These are phyloP conservation scores for Linepithema humile DNA, from an alignment of 1,140 invertebrate genomes.

Conservation along the genomic window DNA sequence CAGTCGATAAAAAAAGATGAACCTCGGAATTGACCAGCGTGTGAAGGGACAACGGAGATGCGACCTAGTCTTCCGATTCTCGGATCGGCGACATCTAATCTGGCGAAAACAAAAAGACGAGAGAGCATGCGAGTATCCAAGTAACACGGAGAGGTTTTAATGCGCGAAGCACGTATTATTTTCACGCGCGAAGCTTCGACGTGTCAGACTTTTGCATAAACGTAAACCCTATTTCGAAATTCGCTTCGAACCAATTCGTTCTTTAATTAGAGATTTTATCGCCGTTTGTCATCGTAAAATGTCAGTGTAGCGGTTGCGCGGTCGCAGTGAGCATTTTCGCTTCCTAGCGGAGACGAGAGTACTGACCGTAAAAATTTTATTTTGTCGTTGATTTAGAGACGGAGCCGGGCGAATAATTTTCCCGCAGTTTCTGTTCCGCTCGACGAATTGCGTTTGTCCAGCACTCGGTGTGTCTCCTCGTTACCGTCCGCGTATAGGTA, in stretches of 20 bases:
- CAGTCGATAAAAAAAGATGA: slow-evolving; percentile 3
- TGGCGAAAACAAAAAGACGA: neutral
- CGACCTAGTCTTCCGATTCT: neutral
- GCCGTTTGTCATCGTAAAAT: neutral
- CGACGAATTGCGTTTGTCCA: slow-evolving; percentile 24
- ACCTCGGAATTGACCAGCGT: neutral
- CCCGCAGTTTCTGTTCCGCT: neutral
- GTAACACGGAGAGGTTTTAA: neutral
- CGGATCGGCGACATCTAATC: slow-evolving; percentile 20
- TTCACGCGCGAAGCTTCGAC: neutral
- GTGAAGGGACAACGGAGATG: neutral
- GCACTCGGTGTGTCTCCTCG: neutral
- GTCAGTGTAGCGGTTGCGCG: neutral
- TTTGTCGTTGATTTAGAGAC: too few relatives aligned
- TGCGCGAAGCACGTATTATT: neutral
- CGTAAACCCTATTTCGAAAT: neutral
- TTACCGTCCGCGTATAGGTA: neutral
- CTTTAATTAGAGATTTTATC: neutral
- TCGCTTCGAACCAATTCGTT: neutral
- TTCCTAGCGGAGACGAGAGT: too few relatives aligned
- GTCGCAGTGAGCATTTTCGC: neutral
- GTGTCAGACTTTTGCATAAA: neutral
- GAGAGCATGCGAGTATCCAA: neutral
- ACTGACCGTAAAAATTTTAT: neutral
- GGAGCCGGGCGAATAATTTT: neutral